phyloP scores from a whole-genome alignment of 2,797 vertebrate species.

The Halcyon smyrnensis region DNA sequence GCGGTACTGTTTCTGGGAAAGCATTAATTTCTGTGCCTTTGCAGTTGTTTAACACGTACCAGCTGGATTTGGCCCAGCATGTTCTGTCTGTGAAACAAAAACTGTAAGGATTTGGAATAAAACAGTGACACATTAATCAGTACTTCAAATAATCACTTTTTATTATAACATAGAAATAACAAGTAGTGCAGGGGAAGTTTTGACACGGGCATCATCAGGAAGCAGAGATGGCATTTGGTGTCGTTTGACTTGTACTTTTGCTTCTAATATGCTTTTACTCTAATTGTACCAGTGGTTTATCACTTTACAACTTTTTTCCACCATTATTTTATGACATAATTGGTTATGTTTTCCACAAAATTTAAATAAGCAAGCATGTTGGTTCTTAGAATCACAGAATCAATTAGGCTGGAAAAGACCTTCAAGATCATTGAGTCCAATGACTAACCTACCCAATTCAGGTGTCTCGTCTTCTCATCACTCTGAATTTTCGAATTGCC shows the following conservation, averaged over 20 bases:
- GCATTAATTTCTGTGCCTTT: not conserved
- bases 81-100: not conserved
- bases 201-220: not conserved
- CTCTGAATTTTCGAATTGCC: not conserved
- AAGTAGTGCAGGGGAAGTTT: not conserved
- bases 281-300: not conserved
- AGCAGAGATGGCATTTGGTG: not conserved
- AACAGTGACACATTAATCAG: not conserved
- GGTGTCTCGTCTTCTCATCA: rapidly evolving
- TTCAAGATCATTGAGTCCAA: not conserved
- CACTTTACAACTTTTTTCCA: not conserved
- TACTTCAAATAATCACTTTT: not conserved
- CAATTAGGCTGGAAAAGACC: not conserved
- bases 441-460: not conserved
- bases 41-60: not conserved
- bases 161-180: not conserved
- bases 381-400: not conserved
- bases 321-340: not conserved
- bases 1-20: not conserved
- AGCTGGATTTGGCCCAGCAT: not conserved
- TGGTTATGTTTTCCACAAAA: not conserved
- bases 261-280: not conserved
- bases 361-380: not conserved
- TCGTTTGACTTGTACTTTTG: not conserved
- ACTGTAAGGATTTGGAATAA: not conserved